Base-by-base conservation (phyloP, 2,113 vertebrate species). In the Halcyon senegalensis region DNA sequence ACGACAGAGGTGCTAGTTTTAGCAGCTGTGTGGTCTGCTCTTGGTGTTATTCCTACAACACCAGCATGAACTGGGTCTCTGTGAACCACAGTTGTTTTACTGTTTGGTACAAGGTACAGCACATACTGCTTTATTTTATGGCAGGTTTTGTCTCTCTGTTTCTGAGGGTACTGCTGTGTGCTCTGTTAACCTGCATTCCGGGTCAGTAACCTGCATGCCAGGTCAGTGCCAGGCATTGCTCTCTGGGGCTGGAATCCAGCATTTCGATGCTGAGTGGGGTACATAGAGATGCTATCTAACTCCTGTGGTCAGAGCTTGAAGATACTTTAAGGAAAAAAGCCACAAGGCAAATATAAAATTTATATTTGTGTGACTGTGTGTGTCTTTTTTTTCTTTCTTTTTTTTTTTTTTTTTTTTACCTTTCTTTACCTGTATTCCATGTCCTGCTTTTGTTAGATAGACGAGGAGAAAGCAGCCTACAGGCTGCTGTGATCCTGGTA, bases 371-470 rank as follows among this genome's bases (percentile, higher is more conserved):
- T 51, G 24, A 19, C 44, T 51, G 50, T 51, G 55, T 56, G 51
- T 28, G 24, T 56, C 18, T 33, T 53, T 14, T 53, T 53, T 53
- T 53, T 28, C 6, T 53, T 28, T 28, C 27, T 27, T 53, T 13
- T 35, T 35, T 55, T 30, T 55, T 28, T 28, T 50, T 50, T 50
- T 50, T 51, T 51, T 11, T 51, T 51, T 66, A 31, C 76, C 94
- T 94, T 94, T 31, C 56, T 55, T 73, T 94, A 70, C 39, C 16
- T 87, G 93, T 92, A 72, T 70, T 84, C 64, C 50, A 60, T 41
- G 87, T 94, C 68, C 74, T 94, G 78, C 51, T 88, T 95, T 31
- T 72, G 95, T 96, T 70, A 46, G 39, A 82, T 85, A 77, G 79
- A 15, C 63, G 70, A 60, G 81, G 87, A 94, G 78, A 93, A 77